Conservation (phyloP, 2,888 invertebrate genomes). For the Pterostichus madidus region DNA sequence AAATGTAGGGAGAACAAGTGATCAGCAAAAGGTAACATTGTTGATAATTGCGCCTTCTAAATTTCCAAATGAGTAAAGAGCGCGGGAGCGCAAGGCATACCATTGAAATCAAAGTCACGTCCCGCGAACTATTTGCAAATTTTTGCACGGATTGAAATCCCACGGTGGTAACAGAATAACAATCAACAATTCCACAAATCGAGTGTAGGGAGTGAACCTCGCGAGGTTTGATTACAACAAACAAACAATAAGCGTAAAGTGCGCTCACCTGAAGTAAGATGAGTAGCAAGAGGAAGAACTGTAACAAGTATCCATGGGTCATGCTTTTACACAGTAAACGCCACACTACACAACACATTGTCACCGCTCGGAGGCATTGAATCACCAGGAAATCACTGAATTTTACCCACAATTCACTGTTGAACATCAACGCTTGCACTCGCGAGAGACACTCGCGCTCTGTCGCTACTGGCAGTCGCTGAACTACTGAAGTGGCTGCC, state of each 20-base stretch:
- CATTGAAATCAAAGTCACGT: slow-evolving; percentile 64
- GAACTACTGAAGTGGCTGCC: slow-evolving; percentile 75
- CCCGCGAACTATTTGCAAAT: slow-evolving; percentile 63
- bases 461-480: slow-evolving; percentile 72
- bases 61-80: not conserved
- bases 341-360: slow-evolving; percentile 79
- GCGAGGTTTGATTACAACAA: not conserved
- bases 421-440: slow-evolving; percentile 20
- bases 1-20: no score
- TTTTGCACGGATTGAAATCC: slow-evolving; percentile 66
- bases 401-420: slow-evolving; percentile 44
- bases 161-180: slow-evolving; percentile 64
- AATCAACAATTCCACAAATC: slow-evolving; percentile 56
- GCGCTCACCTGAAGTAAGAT: slow-evolving; percentile 77
- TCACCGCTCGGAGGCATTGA: slow-evolving; percentile 71
- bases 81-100: slow-evolving; percentile 21
- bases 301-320: slow-evolving; percentile 79
- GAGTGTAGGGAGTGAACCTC: not conserved
- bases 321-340: slow-evolving; percentile 78
- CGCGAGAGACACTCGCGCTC: slow-evolving; percentile 32
- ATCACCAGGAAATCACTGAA: slow-evolving; percentile 56
- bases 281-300: slow-evolving; percentile 77
- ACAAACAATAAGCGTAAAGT: not conserved
- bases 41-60: not conserved
- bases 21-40: no score